Evolutionary conservation across 2,888 invertebrate species (phyloP), one percentile per base, ranked within the genome.

Genomic region (Acanthoscelides obtectus): DNA sequence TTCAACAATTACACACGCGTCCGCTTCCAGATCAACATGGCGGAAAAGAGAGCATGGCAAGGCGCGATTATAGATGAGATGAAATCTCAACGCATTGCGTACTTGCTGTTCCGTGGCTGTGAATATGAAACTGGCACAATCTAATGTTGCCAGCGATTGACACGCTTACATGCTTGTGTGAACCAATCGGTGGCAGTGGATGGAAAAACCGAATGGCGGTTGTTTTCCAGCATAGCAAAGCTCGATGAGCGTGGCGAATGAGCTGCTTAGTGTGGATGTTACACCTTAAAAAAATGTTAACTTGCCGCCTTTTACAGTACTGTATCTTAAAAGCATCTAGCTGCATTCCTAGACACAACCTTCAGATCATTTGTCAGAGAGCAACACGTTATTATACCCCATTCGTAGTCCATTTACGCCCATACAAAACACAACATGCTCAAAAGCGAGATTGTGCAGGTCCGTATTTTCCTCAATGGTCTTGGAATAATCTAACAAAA

Each of bases 161-260:
- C 45, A 45, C 17, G 45, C 68, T 74, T 74, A 74, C 74, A 74
- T 72, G 74, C 74, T 72, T 74, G 74, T 74, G 67, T 71, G 72
- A 67, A 69, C 72, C 45, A 45, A 45, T 45, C 45, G 45, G 45
- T 45, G n/a, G n/a, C n/a, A n/a, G n/a, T n/a, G 45, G 12, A 45
- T 12, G 17, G 45, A 17, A 45, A 45, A 45, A 45, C 45, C 5
- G 45, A 45, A 12, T 12, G 8, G 6, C 45, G 45, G 45, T 45
- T 45, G 45, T 45, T 45, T 45, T 45, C 45, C 45, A 45, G 1
- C 45, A n/a, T n/a, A 6, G 17, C 45, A 12, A 45, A 12, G 45
- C 45, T 45, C 45, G 45, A 6, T 69, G 70, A 70, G 73, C 70
- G 70, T 70, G 69, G 27, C 69, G 73, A 69, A 71, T 69, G 67